Conservation (phyloP, 1,140 invertebrate genomes). For the Teleogryllus occipitalis region DNA sequence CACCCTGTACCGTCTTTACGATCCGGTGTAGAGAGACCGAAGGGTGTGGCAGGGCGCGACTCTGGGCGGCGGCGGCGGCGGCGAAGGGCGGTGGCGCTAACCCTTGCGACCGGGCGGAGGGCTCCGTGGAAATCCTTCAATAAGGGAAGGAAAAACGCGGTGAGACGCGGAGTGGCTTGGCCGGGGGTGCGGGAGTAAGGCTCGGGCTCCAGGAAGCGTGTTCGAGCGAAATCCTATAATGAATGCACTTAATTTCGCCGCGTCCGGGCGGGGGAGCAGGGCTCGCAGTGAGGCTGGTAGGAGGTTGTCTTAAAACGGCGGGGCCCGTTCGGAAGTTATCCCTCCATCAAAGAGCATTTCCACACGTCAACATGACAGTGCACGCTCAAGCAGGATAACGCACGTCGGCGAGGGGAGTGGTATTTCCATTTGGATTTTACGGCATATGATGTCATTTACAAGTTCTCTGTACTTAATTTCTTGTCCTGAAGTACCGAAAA, state of each 20-base stretch:
- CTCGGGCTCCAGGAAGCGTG: neutral
- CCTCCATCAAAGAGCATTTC: too few relatives aligned
- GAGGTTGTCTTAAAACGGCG: too few relatives aligned
- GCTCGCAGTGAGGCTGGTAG: too few relatives aligned
- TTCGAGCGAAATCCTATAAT: neutral
- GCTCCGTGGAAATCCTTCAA: neutral
- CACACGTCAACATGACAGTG: too few relatives aligned
- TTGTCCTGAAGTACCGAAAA: too few relatives aligned
- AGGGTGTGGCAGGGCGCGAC: neutral
- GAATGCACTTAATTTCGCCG: conserved; percentile 1
- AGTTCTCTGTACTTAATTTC: too few relatives aligned
- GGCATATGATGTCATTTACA: too few relatives aligned
- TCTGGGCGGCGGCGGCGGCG: too few relatives aligned
- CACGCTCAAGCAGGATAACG: too few relatives aligned
- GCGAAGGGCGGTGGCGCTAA: neutral
- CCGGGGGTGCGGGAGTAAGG: neutral
- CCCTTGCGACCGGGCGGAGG: neutral
- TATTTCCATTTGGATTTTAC: too few relatives aligned
- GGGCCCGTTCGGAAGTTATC: too few relatives aligned
- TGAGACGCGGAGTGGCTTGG: neutral
- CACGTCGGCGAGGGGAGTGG: too few relatives aligned
- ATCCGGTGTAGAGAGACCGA: neutral
- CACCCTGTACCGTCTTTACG: neutral
- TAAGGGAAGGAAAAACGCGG: neutral
- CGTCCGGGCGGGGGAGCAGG: neutral